phyloP scores from a whole-genome alignment of 2,888 invertebrate species.

The Epiperipatus broadwayi region DNA sequence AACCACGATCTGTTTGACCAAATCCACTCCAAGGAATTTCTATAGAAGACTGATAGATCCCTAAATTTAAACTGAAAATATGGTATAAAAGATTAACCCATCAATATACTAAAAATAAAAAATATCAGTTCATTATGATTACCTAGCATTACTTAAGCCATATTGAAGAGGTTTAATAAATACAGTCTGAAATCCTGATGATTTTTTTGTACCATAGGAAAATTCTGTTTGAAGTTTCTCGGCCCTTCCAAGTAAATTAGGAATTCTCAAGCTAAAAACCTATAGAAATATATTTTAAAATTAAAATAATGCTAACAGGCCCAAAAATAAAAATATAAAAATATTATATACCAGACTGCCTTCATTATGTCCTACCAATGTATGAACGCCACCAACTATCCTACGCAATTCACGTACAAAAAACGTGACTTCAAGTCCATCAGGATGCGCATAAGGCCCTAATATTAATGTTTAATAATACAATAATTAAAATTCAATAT shows the following conservation, averaged over 20 bases:
- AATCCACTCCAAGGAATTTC: constrained; percentile 66
- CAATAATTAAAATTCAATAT: too few relatives aligned
- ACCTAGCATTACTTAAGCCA: constrained; percentile 27
- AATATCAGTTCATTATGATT: too few relatives aligned
- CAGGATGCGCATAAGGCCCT: too few relatives aligned
- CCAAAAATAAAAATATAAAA: constrained; percentile 15
- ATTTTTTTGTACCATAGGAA: constrained; percentile 59
- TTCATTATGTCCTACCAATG: constrained; percentile 75
- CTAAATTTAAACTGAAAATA: constrained; percentile 41
- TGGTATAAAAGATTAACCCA: constrained; percentile 41
- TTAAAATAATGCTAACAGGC: too few relatives aligned
- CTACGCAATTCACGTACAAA: constrained; percentile 60
- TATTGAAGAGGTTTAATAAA: constrained; percentile 66
- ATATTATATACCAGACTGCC: constrained; percentile 45
- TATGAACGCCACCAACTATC: constrained; percentile 64
- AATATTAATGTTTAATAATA: too few relatives aligned
- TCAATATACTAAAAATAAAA: constrained; percentile 16
- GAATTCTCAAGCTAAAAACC: constrained; percentile 45
- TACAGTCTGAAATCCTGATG: constrained; percentile 56
- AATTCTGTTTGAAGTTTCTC: constrained; percentile 60
- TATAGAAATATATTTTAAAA: too few relatives aligned
- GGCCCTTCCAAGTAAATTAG: constrained; percentile 70
- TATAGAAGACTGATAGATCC: constrained; percentile 52
- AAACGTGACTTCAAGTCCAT: constrained; percentile 62
- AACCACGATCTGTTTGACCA: constrained; percentile 52